Conservation (phyloP, 2,888 invertebrate species). For the Cenopis cana region DNA sequence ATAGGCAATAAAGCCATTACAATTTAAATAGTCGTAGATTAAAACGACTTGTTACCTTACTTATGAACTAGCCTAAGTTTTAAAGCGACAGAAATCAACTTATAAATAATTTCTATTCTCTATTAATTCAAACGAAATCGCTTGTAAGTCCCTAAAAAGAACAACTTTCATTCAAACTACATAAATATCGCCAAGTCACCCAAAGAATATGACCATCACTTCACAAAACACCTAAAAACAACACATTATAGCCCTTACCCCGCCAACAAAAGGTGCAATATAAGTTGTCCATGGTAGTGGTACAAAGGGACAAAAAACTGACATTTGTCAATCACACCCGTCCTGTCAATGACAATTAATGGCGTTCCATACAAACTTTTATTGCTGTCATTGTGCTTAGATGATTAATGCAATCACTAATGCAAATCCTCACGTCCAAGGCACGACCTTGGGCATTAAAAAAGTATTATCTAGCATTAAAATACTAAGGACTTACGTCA, state of each 20-base stretch:
- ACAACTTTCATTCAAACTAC: constrained; percentile 20
- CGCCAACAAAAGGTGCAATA: not conserved
- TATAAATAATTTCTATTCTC: too few relatives aligned
- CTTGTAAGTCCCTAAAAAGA: constrained; percentile 1
- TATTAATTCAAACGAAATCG: constrained; percentile 15
- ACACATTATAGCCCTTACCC: not conserved
- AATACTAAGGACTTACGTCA: constrained; percentile 5
- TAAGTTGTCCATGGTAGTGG: not conserved
- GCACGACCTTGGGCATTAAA: constrained; percentile 62
- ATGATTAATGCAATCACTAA: constrained; percentile 85
- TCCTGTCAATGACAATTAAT: constrained; percentile 84
- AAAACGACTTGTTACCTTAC: too few relatives aligned
- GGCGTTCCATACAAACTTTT: constrained; percentile 80
- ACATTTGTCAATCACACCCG: constrained; percentile 83
- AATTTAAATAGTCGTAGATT: too few relatives aligned
- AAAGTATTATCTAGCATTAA: constrained; percentile 57
- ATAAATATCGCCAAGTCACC: constrained; percentile 33
- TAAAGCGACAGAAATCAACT: too few relatives aligned
- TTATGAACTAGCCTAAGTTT: too few relatives aligned
- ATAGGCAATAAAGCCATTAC: too few relatives aligned
- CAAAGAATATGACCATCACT: constrained; percentile 8
- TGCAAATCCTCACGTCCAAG: constrained; percentile 76
- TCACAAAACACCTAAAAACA: not conserved
- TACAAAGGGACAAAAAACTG: constrained; percentile 53
- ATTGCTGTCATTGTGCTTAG: constrained; percentile 79